Evolutionary conservation across 2,888 invertebrate genomes (phyloP), one percentile per base, ranked within the genome.

Genomic region (Drosophila nigritarsus): DNA sequence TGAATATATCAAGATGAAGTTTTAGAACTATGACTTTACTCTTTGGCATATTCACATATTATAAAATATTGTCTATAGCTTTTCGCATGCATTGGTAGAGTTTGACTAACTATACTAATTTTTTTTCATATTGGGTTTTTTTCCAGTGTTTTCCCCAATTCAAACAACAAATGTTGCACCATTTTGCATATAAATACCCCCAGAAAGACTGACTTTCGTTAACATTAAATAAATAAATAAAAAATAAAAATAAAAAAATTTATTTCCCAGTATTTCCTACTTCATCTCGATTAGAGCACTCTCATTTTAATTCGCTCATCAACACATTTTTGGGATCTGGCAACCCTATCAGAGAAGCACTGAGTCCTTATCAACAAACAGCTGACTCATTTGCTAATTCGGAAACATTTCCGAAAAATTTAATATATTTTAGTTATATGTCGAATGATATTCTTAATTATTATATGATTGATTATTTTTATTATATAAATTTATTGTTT

Each of bases 191-290:
- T 29, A 29, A 29, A 6, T 29, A 6, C 29, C 29, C 6, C 7
- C 29, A 29, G 29, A 29, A 29, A 29, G 29, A 29, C 7, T 29
- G 5, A 30, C 30, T 30, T 30, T 9, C 9, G 32, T 32, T 9
- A 3, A 3, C 9, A 9, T 30, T 30, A 30, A 30, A 9, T 2
- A 32, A 32, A 32, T 32, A 32, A 32, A 32, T 32, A 32, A 32
- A 30, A 32, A 0, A 32, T 32, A 32, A 3, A 30, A 9, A 9
- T 9, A 0, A 3, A 3, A 3, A 3, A 2, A 30, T 0, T 0
- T 30, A 30, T 32, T 9, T 36, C 3, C 36, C 13, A 38, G 8
- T 8, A 8, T 38, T 38, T 38, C 3, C 38, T 8, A 18, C 2
- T 18, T 0, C 7, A 38, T 38, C 18, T 3, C 1, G 3, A 38